Conservation (phyloP, 2,797 vertebrate genomes). For the Arnoldichthys spilopterus region DNA sequence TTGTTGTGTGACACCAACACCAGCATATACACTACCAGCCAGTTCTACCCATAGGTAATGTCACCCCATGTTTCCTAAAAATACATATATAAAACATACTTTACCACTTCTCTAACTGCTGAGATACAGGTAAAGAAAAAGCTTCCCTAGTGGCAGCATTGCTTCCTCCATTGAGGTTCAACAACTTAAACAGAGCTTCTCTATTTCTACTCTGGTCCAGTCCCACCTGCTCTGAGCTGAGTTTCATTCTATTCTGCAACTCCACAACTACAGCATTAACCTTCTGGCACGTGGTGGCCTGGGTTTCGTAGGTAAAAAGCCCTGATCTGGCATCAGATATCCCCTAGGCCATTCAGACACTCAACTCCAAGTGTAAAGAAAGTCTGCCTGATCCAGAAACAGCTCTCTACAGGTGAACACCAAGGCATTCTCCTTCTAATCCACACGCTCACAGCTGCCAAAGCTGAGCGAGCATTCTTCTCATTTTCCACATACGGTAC, state of each 20-base stretch:
- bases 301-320: not conserved
- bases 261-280: not conserved
- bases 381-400: slow-evolving; percentile 20
- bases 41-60: not conserved
- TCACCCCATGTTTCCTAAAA: not conserved
- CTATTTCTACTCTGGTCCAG: not conserved
- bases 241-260: not conserved
- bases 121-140: not conserved
- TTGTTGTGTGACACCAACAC: not conserved
- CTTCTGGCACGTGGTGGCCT: not conserved
- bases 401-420: slow-evolving; percentile 33
- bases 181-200: slow-evolving; percentile 18
- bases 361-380: not conserved
- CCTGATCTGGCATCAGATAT: slow-evolving; percentile 19
- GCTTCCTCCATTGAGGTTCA: slow-evolving; percentile 31
- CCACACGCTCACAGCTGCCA: slow-evolving; percentile 42
- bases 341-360: not conserved
- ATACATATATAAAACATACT: not conserved
- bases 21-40: not conserved
- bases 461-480: slow-evolving; percentile 41
- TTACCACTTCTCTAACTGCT: not conserved
- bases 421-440: slow-evolving; percentile 39
- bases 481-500: slow-evolving; percentile 28
- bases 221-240: not conserved
- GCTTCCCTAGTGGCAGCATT: slow-evolving; percentile 18